Conservation (phyloP, 2,113 vertebrate species). For the Phyllostomus hastatus region DNA sequence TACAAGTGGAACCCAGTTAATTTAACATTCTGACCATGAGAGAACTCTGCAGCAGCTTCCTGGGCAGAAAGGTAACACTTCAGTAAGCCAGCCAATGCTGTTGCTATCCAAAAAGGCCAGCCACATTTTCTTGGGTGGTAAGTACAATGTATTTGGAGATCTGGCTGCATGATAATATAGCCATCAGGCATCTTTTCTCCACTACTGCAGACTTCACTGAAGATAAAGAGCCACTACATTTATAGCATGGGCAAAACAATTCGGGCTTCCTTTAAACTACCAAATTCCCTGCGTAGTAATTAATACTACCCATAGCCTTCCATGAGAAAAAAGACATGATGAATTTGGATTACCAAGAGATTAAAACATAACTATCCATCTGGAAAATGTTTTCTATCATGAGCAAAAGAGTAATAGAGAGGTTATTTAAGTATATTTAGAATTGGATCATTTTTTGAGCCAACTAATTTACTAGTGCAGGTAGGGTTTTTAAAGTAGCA, state of each 20-base stretch:
- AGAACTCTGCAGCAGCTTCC: conserved; percentile 66
- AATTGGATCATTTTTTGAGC: conserved; percentile 10
- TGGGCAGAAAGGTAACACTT: conserved; percentile 71
- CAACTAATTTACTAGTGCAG: neutral
- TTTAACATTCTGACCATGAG: conserved; percentile 75
- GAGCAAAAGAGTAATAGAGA: neutral
- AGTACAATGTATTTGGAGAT: conserved; percentile 68
- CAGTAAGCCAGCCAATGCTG: conserved; percentile 68
- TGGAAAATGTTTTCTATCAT: conserved; percentile 32
- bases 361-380: conserved; percentile 41
- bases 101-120: conserved; percentile 73
- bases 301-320: conserved; percentile 5
- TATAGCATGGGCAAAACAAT: conserved; percentile 53
- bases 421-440: conserved; percentile 35
- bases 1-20: conserved; percentile 68
- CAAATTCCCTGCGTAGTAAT: conserved; percentile 49
- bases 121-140: conserved; percentile 64
- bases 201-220: conserved; percentile 67
- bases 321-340: conserved; percentile 43
- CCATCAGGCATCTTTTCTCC: conserved; percentile 77
- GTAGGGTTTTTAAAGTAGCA: neutral
- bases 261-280: conserved; percentile 68
- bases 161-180: conserved; percentile 78
- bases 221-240: conserved; percentile 66
- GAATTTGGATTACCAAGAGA: conserved; percentile 37